Evolutionary conservation across 2,797 vertebrate species (phyloP), one percentile per base, ranked within the genome.

Genomic region (Spinus pinus): DNA sequence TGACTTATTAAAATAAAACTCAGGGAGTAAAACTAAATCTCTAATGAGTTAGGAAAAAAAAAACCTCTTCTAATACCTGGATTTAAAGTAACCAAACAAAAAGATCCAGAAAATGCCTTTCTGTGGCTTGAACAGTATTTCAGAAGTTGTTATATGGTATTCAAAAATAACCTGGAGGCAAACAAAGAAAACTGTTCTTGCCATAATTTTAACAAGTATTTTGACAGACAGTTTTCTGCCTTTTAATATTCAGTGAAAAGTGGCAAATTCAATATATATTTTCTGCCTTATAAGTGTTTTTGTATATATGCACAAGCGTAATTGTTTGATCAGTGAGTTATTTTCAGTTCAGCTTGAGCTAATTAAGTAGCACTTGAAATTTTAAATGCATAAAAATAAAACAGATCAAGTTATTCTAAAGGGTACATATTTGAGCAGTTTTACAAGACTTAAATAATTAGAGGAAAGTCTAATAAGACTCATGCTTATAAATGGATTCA

Each of bases 291-390:
- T 30, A 85, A 57, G 61, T 62, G 49, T 47, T 79, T 91, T 75
- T 31, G 27, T 49, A 64, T 77, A 77, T 25, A 78, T 11, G 31
- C 60, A 74, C 13, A 77, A 58, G n/a, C 1, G 3, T 50, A 87
- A 69, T 79, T 79, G 71, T 50, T 39, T 51, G 39, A 82, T 61
- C 42, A 54, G 12, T 47, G 28, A 73, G 41, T 62, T 87, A 69
- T 58, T 93, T 91, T 85, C 60, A 95, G 30, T 86, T 79, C 28
- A n/a, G 28, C 74, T 72, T 84, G 13, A 96, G 28, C 21, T 95
- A 78, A 83, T 71, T 64, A 90, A 67, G 22, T 50, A 86, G 57
- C 57, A 67, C 42, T 78, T 74, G n/a, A 84, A 72, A 62, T 87
- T 58, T 70, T 71, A 82, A 67, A 72, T 35, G 35, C 35, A 16